Evolutionary conservation across 2,888 invertebrate species (phyloP).

Genomic region (Thymelicus sylvestris): DNA sequence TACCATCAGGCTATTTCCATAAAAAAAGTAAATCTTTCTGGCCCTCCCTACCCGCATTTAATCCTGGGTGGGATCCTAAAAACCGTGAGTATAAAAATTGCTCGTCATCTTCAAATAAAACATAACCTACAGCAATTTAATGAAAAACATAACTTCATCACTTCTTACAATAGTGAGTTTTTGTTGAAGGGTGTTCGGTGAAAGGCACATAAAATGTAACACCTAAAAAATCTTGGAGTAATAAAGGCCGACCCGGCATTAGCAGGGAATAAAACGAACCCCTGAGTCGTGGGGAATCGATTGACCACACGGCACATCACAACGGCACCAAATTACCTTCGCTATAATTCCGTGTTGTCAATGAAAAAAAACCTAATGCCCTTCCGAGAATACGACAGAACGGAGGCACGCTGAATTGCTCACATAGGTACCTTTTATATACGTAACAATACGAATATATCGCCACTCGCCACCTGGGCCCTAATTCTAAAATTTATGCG

Average conservation of each 20-base stretch:
- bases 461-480: constrained; percentile 15
- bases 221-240: constrained; percentile 41
- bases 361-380: constrained; percentile 39
- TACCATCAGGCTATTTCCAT: no score
- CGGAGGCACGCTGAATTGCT: constrained; percentile 13
- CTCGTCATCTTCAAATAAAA: constrained; percentile 3
- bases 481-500: constrained; percentile 20
- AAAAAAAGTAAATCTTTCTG: background rate
- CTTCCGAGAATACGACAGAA: constrained; percentile 39
- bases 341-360: constrained; percentile 29
- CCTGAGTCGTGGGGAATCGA: constrained; percentile 57
- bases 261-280: constrained; percentile 48
- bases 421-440: constrained; percentile 13
- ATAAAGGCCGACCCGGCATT: constrained; percentile 48
- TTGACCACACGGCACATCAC: constrained; percentile 53
- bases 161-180: constrained; percentile 9
- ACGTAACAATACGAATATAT: constrained; percentile 3
- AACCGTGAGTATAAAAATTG: background rate
- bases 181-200: constrained; percentile 25
- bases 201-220: constrained; percentile 37
- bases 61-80: background rate
- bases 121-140: constrained; percentile 4
- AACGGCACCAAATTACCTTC: constrained; percentile 28
- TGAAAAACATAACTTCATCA: constrained; percentile 13
- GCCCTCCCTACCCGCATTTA: background rate